Evolutionary conservation across 1,140 invertebrate genomes (phyloP).

Genomic region (Caenorhabditis brenneri): DNA sequence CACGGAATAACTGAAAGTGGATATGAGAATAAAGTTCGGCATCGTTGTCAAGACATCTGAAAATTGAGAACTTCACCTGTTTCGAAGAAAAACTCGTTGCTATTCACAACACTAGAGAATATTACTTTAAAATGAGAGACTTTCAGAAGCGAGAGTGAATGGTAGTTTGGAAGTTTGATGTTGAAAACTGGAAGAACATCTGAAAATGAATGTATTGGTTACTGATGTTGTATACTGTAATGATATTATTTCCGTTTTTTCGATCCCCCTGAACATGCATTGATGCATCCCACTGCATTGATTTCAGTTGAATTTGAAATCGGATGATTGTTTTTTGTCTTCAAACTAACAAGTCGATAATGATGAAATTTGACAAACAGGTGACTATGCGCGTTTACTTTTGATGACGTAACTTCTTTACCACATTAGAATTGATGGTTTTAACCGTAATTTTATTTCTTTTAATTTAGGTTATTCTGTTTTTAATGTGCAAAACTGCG

Average conservation of each 20-base stretch:
- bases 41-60: slow-evolving; percentile 22
- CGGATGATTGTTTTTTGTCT: no score
- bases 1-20: neutral
- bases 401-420: neutral
- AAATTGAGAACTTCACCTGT: neutral
- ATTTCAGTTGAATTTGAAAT: no score
- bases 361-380: neutral
- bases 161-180: slow-evolving; percentile 2
- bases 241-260: no score
- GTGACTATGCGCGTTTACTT: neutral
- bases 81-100: neutral
- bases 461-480: neutral
- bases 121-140: neutral
- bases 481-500: no score
- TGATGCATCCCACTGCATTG: no score
- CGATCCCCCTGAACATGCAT: no score
- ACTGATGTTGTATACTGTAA: no score
- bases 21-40: neutral
- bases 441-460: neutral
- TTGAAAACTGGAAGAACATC: neutral
- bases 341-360: neutral
- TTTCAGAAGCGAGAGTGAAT: neutral
- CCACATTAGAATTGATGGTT: neutral
- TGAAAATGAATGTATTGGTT: no score
- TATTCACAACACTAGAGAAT: neutral